These are phyloP conservation scores for Oscheius sp. DNA, from an alignment of 2,888 invertebrate genomes.

Conservation along the genomic window DNA sequence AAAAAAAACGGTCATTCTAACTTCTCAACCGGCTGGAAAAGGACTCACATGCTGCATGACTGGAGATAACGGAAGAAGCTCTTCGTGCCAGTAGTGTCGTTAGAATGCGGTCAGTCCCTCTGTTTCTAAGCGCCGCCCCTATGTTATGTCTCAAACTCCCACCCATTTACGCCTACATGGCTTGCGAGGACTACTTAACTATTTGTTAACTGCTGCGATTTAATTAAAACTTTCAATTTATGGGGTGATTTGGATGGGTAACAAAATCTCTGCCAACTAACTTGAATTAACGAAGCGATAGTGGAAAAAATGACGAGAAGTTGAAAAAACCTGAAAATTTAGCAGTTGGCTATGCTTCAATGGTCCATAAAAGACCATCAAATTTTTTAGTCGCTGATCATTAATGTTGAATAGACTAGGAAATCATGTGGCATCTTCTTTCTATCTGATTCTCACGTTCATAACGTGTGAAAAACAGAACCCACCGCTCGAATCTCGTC, in stretches of 20 bases:
- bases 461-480: slow-evolving; percentile 18
- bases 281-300: no score
- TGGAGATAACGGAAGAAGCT: slow-evolving; percentile 23
- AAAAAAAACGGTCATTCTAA: no score
- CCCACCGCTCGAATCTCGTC: no score
- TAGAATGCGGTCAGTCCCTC: slow-evolving; percentile 27
- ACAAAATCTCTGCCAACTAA: no score
- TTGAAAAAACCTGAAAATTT: no score
- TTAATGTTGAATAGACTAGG: not conserved
- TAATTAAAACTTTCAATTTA: no score
- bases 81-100: slow-evolving; percentile 29
- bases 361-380: slow-evolving; percentile 1
- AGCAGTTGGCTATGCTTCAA: no score
- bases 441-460: slow-evolving; percentile 6
- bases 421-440: not conserved
- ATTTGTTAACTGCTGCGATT: not conserved
- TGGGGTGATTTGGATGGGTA: no score
- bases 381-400: slow-evolving; percentile 1
- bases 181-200: not conserved
- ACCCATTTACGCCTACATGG: slow-evolving; percentile 28
- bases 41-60: slow-evolving; percentile 28
- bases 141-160: slow-evolving; percentile 29
- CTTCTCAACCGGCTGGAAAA: no score
- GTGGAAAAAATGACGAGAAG: no score
- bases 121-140: slow-evolving; percentile 31